Conservation (phyloP, 1,140 invertebrate genomes). For the Zaprionus gabonicus region DNA sequence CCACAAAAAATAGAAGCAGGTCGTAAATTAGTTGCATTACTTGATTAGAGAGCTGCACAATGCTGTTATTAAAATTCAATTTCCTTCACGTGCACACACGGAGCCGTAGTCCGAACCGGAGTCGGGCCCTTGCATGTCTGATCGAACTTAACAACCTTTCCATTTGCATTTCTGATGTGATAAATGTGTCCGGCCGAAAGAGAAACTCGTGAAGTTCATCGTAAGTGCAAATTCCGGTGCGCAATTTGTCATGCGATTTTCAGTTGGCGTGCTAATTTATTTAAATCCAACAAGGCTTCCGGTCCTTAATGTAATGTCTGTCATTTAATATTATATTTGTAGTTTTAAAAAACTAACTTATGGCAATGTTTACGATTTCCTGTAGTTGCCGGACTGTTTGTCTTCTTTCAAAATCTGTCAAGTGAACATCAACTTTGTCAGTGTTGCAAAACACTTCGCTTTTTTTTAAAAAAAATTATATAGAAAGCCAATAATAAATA, state of each 20-base stretch:
- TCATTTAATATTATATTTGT: neutral
- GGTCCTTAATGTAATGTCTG: neutral
- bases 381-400: neutral
- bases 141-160: constrained; percentile 75
- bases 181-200: constrained; percentile 38
- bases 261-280: constrained; percentile 35
- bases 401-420: neutral
- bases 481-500: too few relatives aligned
- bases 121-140: constrained; percentile 63
- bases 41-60: constrained; percentile 69
- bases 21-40: constrained; percentile 77
- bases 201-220: constrained; percentile 59
- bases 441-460: neutral
- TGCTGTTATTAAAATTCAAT: constrained; percentile 80
- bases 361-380: neutral
- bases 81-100: constrained; percentile 42
- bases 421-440: neutral
- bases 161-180: constrained; percentile 51
- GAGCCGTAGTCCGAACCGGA: constrained; percentile 24
- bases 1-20: constrained; percentile 8
- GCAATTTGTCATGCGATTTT: constrained; percentile 70
- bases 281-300: neutral
- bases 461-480: too few relatives aligned
- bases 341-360: neutral
- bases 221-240: constrained; percentile 74